These are phyloP conservation scores for Mnemiopsis leidyi DNA, from an alignment of 37 sponge, comb jelly and placozoan species.

Conservation along the genomic window DNA sequence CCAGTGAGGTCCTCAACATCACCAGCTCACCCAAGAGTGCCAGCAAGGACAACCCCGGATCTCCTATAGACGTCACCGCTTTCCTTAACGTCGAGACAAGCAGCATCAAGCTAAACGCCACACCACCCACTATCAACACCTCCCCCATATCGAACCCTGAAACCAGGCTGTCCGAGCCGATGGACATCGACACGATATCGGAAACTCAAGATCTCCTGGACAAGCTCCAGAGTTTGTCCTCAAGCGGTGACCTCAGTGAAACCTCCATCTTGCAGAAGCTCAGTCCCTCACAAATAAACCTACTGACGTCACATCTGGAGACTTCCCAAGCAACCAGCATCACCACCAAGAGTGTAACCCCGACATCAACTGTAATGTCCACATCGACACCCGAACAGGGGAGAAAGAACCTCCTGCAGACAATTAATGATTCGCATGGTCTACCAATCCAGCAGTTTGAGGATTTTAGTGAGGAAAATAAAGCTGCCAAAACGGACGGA, in stretches of 20 bases:
- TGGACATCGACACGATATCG: constrained; percentile 17
- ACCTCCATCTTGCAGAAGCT: constrained; percentile 40
- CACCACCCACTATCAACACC: constrained; percentile 34
- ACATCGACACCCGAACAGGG: neutral
- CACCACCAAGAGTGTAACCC: neutral
- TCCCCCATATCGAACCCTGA: constrained; percentile 51
- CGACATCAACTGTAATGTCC: neutral
- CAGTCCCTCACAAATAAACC: constrained; percentile 37
- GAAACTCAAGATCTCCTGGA: constrained; percentile 36
- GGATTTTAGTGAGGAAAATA: constrained; percentile 15
- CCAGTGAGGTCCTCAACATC: constrained; percentile 63
- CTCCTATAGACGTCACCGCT: constrained; percentile 28
- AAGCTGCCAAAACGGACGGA: neutral
- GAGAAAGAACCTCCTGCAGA: neutral
- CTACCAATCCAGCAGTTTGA: constrained; percentile 31
- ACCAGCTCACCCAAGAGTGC: constrained; percentile 46
- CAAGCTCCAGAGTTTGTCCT: constrained; percentile 3
- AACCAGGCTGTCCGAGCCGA: neutral
- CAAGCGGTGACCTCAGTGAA: constrained; percentile 18
- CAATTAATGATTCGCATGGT: constrained; percentile 7
- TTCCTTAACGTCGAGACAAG: neutral
- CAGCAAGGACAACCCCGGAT: constrained; percentile 4
- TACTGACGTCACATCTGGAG: constrained; percentile 29
- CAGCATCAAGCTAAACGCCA: neutral
- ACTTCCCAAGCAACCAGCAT: neutral